These are phyloP conservation scores for Lithophane semibrunnea DNA, from an alignment of 2,888 invertebrate genomes.

Conservation along the genomic window DNA sequence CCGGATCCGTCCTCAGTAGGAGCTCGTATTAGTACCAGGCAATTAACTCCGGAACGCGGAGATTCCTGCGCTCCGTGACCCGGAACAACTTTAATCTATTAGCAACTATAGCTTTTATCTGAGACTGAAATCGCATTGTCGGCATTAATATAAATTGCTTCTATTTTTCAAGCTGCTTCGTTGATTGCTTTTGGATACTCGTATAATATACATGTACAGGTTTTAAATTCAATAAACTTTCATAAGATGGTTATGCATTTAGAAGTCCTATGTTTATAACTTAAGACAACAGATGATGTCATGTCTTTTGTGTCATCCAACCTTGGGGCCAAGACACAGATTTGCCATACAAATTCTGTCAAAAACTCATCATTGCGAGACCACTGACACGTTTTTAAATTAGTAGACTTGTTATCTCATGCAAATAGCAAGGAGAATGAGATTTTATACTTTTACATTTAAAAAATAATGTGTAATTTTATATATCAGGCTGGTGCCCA, in stretches of 20 bases:
- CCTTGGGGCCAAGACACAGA: too few species aligned
- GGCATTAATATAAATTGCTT: conserved; percentile 9
- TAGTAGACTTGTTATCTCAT: too few species aligned
- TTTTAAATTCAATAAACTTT: conserved; percentile 1
- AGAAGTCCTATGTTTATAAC: background rate
- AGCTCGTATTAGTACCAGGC: conserved; percentile 40
- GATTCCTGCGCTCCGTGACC: conserved; percentile 33
- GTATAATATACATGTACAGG: background rate
- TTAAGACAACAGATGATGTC: background rate
- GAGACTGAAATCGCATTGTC: conserved; percentile 10
- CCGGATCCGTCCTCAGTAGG: background rate
- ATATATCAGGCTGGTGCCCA: background rate
- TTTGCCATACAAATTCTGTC: too few species aligned
- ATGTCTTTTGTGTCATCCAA: background rate
- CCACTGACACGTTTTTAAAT: too few species aligned
- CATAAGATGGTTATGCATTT: background rate
- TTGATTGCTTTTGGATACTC: background rate
- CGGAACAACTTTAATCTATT: conserved; percentile 47
- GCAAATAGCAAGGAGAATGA: background rate
- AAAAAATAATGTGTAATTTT: too few species aligned
- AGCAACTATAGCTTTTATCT: conserved; percentile 22
- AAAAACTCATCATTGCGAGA: too few species aligned
- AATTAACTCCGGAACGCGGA: conserved; percentile 41
- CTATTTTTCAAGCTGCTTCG: background rate
- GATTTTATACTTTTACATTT: background rate